Conservation (phyloP, 30 jellyfish, hydroid and myxozoan species). For the Haliclystus octoradiatus region DNA sequence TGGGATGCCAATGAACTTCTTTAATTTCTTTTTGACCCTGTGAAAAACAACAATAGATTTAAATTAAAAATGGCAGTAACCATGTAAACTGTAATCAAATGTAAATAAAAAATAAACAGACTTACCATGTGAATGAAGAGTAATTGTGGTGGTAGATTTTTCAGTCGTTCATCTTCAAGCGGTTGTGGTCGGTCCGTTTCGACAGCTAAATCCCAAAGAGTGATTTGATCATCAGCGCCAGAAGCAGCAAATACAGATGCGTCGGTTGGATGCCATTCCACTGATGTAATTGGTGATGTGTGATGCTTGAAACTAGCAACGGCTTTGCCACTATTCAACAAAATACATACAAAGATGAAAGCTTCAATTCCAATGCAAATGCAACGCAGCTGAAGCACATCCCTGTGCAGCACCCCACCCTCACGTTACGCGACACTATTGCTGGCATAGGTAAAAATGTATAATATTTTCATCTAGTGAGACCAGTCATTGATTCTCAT, state of each 20-base stretch:
- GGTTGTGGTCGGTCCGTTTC: too few relatives aligned
- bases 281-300: slow-evolving; percentile 93
- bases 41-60: too few relatives aligned
- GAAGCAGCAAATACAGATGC: slow-evolving; percentile 92
- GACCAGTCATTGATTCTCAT: too few relatives aligned
- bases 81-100: background rate
- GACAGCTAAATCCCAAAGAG: slow-evolving; percentile 93
- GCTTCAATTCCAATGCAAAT: too few relatives aligned
- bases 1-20: slow-evolving; percentile 93
- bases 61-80: background rate
- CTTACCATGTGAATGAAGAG: slow-evolving; percentile 92
- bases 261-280: slow-evolving; percentile 97
- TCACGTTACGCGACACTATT: too few relatives aligned
- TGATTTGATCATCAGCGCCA: slow-evolving; percentile 80
- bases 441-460: too few relatives aligned
- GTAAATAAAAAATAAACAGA: background rate
- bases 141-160: slow-evolving; percentile 86
- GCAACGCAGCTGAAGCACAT: too few relatives aligned
- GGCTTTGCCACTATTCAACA: slow-evolving; percentile 49
- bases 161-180: slow-evolving; percentile 46
- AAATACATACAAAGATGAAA: background rate
- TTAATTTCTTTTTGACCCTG: slow-evolving; percentile 87
- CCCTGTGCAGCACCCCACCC: too few relatives aligned
- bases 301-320: slow-evolving; percentile 95
- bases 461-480: too few relatives aligned